Base-by-base conservation (phyloP, 2,888 invertebrate species). In the Apamea crenata region DNA sequence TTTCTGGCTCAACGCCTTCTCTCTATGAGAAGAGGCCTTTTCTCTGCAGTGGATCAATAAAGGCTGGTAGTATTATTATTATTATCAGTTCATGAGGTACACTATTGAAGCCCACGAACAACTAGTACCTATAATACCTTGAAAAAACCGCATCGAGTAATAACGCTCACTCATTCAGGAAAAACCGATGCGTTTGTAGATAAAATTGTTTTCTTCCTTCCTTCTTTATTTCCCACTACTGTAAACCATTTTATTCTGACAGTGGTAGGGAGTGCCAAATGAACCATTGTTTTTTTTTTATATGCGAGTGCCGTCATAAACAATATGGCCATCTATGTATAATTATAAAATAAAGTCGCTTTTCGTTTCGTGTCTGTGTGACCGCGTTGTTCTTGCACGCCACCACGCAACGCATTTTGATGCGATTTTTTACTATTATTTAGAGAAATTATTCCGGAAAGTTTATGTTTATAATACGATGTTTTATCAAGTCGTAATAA, bases 121-220 rank as follows among this genome's bases (percentile, higher is more conserved):
- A 21, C 10, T 32, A 36, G 32, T 65, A 40, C 44, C 47, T 25
- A 56, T 68, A 36, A 61, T 76, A 83, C 68, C 83, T 77, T 83
- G 68, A 53, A 53, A 68, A 8, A 68, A 53, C 67, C 40, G 53
- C 29, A 47, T 29, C 25, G 53, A 73, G 44, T 75, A 44, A 65
- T 73, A 44, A 61, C 71, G 59, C 44, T 65, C 63, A 16, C 53
- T 21, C 74, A 44, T 68, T 61, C 32, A 82, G 86, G 79, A 85
- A 75, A 86, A 81, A 59, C 10, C 67, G 66, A 84, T 74, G 63
- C 25, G 3, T 70, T 53, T 50, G 3, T 65, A 53, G 68, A 77
- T 74, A 75, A 56, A 69, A 61, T 21, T 25, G 18, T 74, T 71
- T 59, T 79, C 72, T 77, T 85, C 75, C 87, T 88, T 87, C 87